Percentiles rank a stretch among this genome's conserved stretches.
phyloP scores from a whole-genome alignment of 1,140 invertebrate genomes.

The Pseudomyrmex gracilis region DNA sequence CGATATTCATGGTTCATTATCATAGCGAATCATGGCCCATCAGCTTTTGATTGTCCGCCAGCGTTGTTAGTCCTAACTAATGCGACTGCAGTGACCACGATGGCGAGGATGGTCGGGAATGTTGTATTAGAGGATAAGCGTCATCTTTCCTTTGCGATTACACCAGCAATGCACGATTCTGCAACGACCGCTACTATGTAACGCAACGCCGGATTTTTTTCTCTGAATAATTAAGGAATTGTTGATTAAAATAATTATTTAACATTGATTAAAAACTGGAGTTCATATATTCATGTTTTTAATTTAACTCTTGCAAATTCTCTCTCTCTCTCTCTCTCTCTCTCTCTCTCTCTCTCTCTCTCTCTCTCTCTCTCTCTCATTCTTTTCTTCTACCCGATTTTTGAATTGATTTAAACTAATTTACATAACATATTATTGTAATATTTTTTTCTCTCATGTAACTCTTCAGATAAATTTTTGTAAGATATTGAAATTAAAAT shows the following conservation, averaged over 20 bases:
- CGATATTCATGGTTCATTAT: conserved; percentile 86
- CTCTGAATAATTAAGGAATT: background rate
- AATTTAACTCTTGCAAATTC: background rate
- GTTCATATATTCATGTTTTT: background rate
- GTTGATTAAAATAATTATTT: background rate
- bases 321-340: background rate
- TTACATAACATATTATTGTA: background rate
- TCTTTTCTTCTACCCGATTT: too few relatives aligned
- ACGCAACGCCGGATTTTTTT: background rate
- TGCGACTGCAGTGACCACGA: conserved; percentile 84
- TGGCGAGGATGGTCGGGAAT: conserved; percentile 71
- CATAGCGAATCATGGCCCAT: conserved; percentile 86
- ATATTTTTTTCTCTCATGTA: background rate
- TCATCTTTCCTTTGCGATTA: conserved; percentile 64
- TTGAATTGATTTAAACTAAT: background rate
- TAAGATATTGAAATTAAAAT: background rate
- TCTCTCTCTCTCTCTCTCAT: background rate
- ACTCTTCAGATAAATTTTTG: background rate
- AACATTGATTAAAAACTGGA: background rate
- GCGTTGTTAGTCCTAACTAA: conserved; percentile 85
- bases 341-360: background rate
- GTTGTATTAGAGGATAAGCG: conserved; percentile 73
- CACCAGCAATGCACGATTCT: conserved; percentile 18
- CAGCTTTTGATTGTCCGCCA: conserved; percentile 85
- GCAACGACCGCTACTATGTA: background rate